These are phyloP conservation scores for Patella depressa DNA, from an alignment of 2,888 invertebrate genomes.

Conservation along the genomic window DNA sequence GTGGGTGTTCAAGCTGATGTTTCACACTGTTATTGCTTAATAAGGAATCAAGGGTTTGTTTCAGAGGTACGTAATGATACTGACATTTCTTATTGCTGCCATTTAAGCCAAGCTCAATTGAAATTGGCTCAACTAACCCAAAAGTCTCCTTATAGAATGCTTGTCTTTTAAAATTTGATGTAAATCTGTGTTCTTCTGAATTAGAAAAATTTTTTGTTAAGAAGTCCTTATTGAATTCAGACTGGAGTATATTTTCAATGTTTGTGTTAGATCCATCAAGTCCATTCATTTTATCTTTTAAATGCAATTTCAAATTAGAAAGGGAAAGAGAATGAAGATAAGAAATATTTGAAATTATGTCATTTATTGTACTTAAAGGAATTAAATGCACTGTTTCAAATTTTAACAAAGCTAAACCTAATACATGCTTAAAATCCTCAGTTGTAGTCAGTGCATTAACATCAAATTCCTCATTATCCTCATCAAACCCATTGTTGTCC, in stretches of 20 bases:
- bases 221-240: too few species aligned
- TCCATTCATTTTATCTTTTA: too few species aligned
- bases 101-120: background rate
- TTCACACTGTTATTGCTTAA: background rate
- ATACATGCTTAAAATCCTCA: background rate
- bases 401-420: background rate
- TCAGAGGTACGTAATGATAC: background rate
- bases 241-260: too few species aligned
- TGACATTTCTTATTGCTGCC: background rate
- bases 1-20: background rate
- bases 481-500: too few species aligned
- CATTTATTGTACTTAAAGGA: background rate
- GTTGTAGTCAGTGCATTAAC: too few species aligned
- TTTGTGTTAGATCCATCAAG: too few species aligned
- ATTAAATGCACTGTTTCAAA: background rate
- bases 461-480: too few species aligned
- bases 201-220: too few species aligned
- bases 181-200: background rate
- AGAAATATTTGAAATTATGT: background rate
- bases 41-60: background rate
- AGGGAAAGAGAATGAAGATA: background rate
- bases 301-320: background rate
- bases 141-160: background rate
- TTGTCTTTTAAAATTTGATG: background rate
- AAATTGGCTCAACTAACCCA: background rate